Evolutionary conservation across 2,113 vertebrate genomes (phyloP).

Genomic region (Pseudorectes ferrugineus): DNA sequence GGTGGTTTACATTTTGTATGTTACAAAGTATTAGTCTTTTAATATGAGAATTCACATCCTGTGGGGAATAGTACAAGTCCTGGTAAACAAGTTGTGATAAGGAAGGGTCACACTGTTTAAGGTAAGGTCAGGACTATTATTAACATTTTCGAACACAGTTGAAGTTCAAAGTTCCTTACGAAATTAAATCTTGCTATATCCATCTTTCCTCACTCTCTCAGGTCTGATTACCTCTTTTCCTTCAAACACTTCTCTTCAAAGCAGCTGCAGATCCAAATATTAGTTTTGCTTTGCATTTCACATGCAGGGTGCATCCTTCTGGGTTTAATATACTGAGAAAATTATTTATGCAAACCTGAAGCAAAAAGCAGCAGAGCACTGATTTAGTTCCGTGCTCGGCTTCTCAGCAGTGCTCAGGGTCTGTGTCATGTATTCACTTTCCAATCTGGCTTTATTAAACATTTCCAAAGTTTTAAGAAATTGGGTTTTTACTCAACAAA

Average conservation of each 20-base stretch:
- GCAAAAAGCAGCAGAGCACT: background rate
- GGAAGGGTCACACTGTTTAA: background rate
- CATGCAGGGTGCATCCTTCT: background rate
- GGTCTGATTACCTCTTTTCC: background rate
- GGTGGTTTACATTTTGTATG: background rate
- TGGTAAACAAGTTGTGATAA: background rate
- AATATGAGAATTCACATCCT: background rate
- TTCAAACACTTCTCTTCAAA: background rate
- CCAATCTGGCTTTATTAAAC: background rate
- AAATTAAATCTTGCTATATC: background rate
- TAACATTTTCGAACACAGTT: background rate
- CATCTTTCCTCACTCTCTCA: background rate
- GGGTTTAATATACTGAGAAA: background rate
- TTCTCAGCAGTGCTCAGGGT: background rate
- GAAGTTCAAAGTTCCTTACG: background rate
- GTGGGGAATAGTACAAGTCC: background rate
- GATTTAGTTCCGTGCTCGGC: background rate
- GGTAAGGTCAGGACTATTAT: background rate
- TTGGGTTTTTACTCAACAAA: background rate
- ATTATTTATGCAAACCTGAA: background rate
- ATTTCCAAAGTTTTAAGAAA: background rate
- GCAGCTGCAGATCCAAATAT: background rate
- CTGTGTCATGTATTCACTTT: background rate
- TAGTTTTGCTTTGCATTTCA: background rate
- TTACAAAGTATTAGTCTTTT: background rate